Base-by-base conservation (phyloP, 2,113 vertebrate species). In the Nesospiza acunhae region DNA sequence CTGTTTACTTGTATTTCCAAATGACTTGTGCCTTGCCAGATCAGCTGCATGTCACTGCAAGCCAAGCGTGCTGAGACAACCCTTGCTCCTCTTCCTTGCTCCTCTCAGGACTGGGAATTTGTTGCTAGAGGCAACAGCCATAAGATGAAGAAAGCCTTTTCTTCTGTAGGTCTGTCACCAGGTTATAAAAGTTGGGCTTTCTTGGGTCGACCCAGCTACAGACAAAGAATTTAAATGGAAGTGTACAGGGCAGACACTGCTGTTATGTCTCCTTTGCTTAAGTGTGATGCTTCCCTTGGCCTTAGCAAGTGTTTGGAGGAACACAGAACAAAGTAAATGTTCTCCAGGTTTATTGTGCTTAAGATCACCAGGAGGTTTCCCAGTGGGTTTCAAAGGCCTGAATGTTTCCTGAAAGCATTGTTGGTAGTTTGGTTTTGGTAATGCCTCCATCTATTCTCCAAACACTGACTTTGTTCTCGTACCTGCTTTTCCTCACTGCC, bases 1-100 rank as follows among this genome's bases (percentile, higher is more conserved):
- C 78, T 94, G 62, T 97, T 96, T 97, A 93, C 96, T 97, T 97
- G 87, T 79, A 74, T 96, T 97, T 97, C 91, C 93, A 90, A 94
- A 87, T 93, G 96, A 74, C 93, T 94, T 62, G 56, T 76, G 90
- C 83, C 90, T 95, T 95, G 93, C 89, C 96, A 96, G 92, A 93
- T 98, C 93, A 93, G 94, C 93, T 91, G 85, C 91, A 2, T 93
- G 96, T 96, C 79, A 58, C 88, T 90, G 92, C 92, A 94, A 75
- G 96, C 90, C 0, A 1, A 97, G 84, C 42, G 37, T 52, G 70
- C 60, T 56, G 69, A 96, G 81, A 79, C 66, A 94, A 9, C 60
- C 53, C 76, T 90, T 5, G 2, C 52, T 90, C 82, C 72, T 94
- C 89, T 87, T 58, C 70, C 22, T 44, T 26, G 8, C 49, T 86